Evolutionary conservation across 2,888 invertebrate genomes (phyloP).

Genomic region (Vannuccia rotundouncinata): DNA sequence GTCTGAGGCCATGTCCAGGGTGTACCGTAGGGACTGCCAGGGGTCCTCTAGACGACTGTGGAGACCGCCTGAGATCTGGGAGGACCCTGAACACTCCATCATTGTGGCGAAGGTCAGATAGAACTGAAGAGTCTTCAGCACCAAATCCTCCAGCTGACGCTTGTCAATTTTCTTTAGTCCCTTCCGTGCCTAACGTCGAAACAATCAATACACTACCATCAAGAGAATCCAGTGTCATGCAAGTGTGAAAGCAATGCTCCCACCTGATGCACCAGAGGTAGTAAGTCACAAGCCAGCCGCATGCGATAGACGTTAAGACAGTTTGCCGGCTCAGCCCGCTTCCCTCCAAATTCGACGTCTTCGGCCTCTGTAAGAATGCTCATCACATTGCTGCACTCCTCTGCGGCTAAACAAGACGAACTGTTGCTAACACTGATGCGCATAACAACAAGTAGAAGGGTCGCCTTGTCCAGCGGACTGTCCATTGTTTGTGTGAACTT

Average conservation of each 20-base stretch:
- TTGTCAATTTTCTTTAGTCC: constrained; percentile 25
- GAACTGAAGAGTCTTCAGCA: constrained; percentile 22
- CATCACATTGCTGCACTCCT: constrained; percentile 4
- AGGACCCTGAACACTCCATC: not conserved
- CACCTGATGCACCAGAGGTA: constrained; percentile 18
- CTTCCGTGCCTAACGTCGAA: constrained; percentile 28
- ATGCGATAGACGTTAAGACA: constrained; percentile 21
- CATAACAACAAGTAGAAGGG: constrained; percentile 20
- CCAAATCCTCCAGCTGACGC: constrained; percentile 20
- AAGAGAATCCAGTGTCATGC: too few species aligned
- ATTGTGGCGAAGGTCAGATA: constrained; percentile 18
- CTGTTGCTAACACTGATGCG: not conserved
- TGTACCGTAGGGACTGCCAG: not conserved
- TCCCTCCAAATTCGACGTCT: not conserved
- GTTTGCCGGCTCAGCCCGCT: not conserved
- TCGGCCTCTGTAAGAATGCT: constrained; percentile 24
- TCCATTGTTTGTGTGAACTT: constrained; percentile 27
- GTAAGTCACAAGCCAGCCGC: not conserved
- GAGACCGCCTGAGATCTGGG: not conserved
- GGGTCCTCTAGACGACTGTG: not conserved
- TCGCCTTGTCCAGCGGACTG: constrained; percentile 15
- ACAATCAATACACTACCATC: too few species aligned
- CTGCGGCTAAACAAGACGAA: not conserved
- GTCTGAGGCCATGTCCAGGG: constrained; percentile 16
- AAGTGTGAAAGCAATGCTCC: too few species aligned